A percentile compares a stretch with the other conserved stretches of the same genome.
Evolutionary conservation across 2,888 invertebrate genomes (phyloP).

Genomic region (Hylaea fasciaria): DNA sequence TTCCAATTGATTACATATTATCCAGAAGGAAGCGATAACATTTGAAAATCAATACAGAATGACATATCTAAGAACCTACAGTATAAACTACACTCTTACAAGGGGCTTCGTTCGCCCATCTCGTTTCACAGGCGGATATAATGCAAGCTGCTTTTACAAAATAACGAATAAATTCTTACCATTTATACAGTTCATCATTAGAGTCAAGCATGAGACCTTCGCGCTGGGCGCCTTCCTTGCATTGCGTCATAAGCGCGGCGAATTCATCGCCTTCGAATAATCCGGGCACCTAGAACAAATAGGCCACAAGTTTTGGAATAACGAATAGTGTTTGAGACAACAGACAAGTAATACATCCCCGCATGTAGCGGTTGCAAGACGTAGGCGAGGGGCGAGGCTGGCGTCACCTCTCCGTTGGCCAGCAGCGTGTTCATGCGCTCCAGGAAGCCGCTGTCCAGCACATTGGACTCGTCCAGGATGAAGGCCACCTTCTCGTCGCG

Average conservation of each 20-base stretch:
- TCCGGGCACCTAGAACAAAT: slow-evolving; percentile 88
- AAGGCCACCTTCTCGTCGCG: slow-evolving; percentile 99
- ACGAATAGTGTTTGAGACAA: no score
- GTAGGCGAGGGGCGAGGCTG: no score
- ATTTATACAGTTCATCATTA: slow-evolving; percentile 99
- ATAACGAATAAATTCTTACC: slow-evolving; percentile 81
- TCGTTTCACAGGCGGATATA: no score
- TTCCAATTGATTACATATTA: neutral
- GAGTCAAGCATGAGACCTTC: slow-evolving; percentile 99
- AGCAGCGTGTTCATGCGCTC: slow-evolving; percentile 99
- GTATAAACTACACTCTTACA: no score
- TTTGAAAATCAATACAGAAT: neutral
- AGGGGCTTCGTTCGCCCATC: no score
- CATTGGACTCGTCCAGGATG: slow-evolving; percentile 99
- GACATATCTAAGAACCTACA: no score
- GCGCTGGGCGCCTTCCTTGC: slow-evolving; percentile 99
- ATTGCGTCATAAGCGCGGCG: slow-evolving; percentile 99
- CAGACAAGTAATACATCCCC: no score
- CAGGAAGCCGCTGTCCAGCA: slow-evolving; percentile 98
- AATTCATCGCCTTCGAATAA: slow-evolving; percentile 99
- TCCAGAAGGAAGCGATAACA: neutral
- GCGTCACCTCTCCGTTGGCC: slow-evolving; percentile 97
- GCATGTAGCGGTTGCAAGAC: no score
- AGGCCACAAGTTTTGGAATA: no score
- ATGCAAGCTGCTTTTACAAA: no score